Evolutionary conservation across 2,888 invertebrate species (phyloP), one percentile per base, ranked within the genome.

Genomic region (Drosophila stalkeri): DNA sequence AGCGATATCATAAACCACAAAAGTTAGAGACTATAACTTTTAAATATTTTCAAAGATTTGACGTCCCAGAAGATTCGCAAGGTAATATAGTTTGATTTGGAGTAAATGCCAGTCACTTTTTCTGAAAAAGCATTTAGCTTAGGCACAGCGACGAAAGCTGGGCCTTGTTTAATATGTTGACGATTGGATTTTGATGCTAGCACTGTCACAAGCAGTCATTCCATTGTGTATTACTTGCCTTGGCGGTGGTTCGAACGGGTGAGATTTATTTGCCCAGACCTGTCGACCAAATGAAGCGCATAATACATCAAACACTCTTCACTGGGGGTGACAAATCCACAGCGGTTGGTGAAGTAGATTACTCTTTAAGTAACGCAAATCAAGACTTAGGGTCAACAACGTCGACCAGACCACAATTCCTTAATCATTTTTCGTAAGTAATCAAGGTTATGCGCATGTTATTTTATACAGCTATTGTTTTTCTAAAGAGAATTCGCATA

Each of bases 271-370:
- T 92, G 91, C 91, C 85, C 92, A 91, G 92, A 92, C 93, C 93
- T 93, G 93, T 93, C 93, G 92, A 91, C 91, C 93, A 93, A 93
- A 93, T 93, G 92, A 93, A 92, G 92, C 93, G 91, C 93, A 93
- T 93, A 93, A 93, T 93, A 93, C 92, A 92, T 93, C 92, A 93
- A 93, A 93, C 93, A 93, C 90, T 91, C 87, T 84, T 91, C 85
- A 92, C 90, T 90, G 86, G 90, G 93, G 93, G 92, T 93, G 93
- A 92, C 92, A 92, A 92, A 92, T 92, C 89, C 90, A 81, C 89
- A 90, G 90, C 92, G 91, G 92, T 92, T 78, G 80, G 66, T 62
- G 82, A 77, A 66, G 69, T 74, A 93, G 92, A 93, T 93, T 93
- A 91, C 92, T 92, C 91, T 82, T 71, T 60, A 64, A 74, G 63